phyloP scores from a whole-genome alignment of 2,113 vertebrate genomes.

The Corapipo altera region DNA sequence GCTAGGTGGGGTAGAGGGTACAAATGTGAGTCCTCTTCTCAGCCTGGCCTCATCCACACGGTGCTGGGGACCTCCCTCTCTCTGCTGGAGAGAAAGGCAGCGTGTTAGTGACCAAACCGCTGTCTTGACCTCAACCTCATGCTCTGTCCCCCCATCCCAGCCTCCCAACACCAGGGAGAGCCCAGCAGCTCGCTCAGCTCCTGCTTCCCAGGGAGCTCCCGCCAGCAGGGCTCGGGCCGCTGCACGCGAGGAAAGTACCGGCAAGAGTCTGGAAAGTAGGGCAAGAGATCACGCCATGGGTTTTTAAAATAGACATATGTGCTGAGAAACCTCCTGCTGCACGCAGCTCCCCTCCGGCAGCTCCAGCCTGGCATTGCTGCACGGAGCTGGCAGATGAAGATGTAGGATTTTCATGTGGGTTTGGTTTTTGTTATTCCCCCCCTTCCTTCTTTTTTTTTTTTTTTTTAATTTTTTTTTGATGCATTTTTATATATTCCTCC shows the following conservation, averaged over 20 bases:
- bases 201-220: neutral
- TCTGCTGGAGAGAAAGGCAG: neutral
- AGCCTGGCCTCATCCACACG: neutral
- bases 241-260: slow-evolving; percentile 13
- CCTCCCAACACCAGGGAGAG: neutral
- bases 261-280: slow-evolving; percentile 57
- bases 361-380: neutral
- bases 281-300: slow-evolving; percentile 45
- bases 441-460: too few species aligned
- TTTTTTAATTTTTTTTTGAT: neutral
- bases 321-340: slow-evolving; percentile 13
- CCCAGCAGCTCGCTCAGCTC: neutral
- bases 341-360: slow-evolving; percentile 19
- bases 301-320: slow-evolving; percentile 45
- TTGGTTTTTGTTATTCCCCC: neutral
- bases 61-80: neutral
- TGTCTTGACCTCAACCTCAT: neutral
- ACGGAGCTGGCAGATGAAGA: neutral
- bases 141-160: neutral
- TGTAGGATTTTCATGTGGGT: neutral
- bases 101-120: neutral
- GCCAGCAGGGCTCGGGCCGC: neutral
- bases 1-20: neutral
- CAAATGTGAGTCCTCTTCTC: neutral
- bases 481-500: neutral